Percentiles rank a stretch among this genome's conserved stretches.
phyloP scores from a whole-genome alignment of 2,113 vertebrate species.

The Strigops habroptila region DNA sequence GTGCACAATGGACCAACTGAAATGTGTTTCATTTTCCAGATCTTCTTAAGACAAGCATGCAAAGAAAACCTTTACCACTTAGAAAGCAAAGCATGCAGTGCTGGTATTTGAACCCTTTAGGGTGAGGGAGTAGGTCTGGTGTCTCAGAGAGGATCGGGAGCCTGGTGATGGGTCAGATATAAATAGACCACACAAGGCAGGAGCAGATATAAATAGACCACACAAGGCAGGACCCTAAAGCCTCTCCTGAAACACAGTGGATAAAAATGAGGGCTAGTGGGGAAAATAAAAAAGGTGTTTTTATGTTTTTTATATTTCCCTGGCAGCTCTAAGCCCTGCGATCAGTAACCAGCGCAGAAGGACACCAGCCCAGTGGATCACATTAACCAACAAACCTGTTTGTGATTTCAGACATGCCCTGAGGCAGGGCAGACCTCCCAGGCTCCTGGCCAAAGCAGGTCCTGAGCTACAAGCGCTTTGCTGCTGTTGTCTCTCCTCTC shows the following conservation, averaged over 20 bases:
- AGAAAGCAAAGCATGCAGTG: neutral
- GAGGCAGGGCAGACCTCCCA: accelerated
- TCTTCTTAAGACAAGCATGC: neutral
- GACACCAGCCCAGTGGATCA: neutral
- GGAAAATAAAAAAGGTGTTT: neutral
- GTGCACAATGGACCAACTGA: too few relatives aligned
- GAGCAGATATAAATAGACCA: neutral
- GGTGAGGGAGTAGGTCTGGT: neutral
- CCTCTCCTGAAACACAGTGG: neutral
- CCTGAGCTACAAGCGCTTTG: neutral
- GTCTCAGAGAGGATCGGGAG: neutral
- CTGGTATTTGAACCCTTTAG: neutral
- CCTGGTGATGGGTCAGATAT: neutral
- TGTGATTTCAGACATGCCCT: neutral
- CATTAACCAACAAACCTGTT: neutral
- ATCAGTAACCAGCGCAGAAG: neutral
- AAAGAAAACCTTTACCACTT: neutral
- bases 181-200: neutral
- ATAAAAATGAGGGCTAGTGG: neutral
- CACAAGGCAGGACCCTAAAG: neutral
- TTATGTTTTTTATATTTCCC: neutral
- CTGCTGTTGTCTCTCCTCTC: neutral
- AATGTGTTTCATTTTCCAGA: neutral
- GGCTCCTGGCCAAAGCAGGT: accelerated
- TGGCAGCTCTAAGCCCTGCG: neutral